Evolutionary conservation across 2,888 invertebrate genomes (phyloP).

Genomic region (Athalia circularis): DNA sequence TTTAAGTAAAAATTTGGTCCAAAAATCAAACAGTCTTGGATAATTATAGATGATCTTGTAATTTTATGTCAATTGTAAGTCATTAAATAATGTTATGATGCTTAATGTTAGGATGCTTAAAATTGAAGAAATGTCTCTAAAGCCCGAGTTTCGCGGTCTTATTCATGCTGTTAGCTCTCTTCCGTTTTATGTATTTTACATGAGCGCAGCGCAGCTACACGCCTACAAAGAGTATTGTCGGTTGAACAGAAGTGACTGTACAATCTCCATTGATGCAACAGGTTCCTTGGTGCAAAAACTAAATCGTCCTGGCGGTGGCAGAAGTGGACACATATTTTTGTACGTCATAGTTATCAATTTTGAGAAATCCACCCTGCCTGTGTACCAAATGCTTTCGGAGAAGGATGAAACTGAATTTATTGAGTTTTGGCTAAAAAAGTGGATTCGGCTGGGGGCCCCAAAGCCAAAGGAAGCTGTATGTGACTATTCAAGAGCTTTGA

Average conservation of each 20-base stretch:
- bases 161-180: constrained; percentile 37
- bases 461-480: constrained; percentile 46
- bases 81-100: neutral
- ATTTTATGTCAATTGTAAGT: constrained; percentile 11
- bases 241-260: neutral
- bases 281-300: constrained; percentile 23
- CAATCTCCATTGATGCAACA: constrained; percentile 43
- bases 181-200: constrained; percentile 47
- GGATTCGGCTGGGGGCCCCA: constrained; percentile 41
- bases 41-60: neutral
- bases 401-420: constrained; percentile 46
- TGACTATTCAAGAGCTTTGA: constrained; percentile 44
- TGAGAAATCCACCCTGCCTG: constrained; percentile 43
- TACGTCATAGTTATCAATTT: constrained; percentile 48
- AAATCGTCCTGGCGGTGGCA: neutral
- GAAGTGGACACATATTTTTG: constrained; percentile 44
- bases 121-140: constrained; percentile 25
- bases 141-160: constrained; percentile 34
- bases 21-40: neutral
- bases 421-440: constrained; percentile 40
- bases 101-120: neutral
- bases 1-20: constrained; percentile 3
- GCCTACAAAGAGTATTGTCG: constrained; percentile 46
- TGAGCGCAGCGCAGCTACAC: constrained; percentile 37
- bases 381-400: constrained; percentile 51